phyloP scores from a whole-genome alignment of 2,888 invertebrate species.

The Argyra leucocephala region DNA sequence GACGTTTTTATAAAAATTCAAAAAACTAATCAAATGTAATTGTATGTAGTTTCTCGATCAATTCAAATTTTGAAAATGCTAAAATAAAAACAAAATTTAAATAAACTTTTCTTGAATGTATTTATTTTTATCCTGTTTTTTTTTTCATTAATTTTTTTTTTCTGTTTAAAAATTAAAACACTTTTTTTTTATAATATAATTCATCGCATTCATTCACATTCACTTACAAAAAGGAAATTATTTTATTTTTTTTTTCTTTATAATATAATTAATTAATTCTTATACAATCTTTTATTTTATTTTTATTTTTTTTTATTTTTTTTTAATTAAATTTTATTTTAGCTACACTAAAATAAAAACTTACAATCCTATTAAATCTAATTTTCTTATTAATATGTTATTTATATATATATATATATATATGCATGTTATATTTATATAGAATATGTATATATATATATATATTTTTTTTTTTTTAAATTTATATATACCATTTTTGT shows the following conservation, averaged over 20 bases:
- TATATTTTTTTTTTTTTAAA: slow-evolving; percentile 7
- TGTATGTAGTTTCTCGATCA: no score
- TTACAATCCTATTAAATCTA: slow-evolving; percentile 21
- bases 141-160: slow-evolving; percentile 7
- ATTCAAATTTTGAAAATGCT: no score
- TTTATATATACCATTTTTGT: neutral
- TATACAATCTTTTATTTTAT: slow-evolving; percentile 10
- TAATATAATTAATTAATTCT: slow-evolving; percentile 4
- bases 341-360: slow-evolving; percentile 24
- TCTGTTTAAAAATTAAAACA: slow-evolving; percentile 11
- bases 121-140: slow-evolving; percentile 7
- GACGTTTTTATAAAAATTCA: no score
- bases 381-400: slow-evolving; percentile 22
- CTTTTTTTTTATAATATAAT: slow-evolving; percentile 8
- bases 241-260: no score
- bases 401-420: slow-evolving; percentile 19
- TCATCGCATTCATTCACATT: slow-evolving; percentile 11
- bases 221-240: slow-evolving; percentile 10
- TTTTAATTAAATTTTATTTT: slow-evolving; percentile 20
- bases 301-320: slow-evolving; percentile 16
- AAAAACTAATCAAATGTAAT: no score
- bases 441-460: slow-evolving; percentile 4
- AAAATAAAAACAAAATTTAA: neutral
- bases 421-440: slow-evolving; percentile 10
- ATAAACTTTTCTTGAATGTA: slow-evolving; percentile 6